A percentile compares a stretch with the other conserved stretches of the same genome.
phyloP scores from a whole-genome alignment of 2,797 vertebrate species.

The Hyperoplus immaculatus region DNA sequence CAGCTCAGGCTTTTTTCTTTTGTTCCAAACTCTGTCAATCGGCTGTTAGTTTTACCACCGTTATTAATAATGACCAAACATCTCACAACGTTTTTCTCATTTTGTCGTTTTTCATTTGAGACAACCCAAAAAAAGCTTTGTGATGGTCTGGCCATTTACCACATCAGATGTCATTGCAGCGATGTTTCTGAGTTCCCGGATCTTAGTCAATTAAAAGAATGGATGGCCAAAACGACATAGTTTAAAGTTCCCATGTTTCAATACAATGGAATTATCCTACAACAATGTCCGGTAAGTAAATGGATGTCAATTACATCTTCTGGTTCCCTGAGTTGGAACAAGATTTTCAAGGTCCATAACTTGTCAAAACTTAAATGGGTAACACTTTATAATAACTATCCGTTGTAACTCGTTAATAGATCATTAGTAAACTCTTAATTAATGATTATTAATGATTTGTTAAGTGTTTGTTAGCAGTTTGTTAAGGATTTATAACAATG shows the following conservation, averaged over 20 bases:
- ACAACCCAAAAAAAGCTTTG: not conserved
- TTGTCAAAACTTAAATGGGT: conserved; percentile 29
- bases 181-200: not conserved
- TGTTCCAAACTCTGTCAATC: not conserved
- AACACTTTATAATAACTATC: too few species aligned
- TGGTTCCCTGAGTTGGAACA: conserved; percentile 13
- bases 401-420: too few species aligned
- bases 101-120: not conserved
- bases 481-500: too few species aligned
- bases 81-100: not conserved
- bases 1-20: not conserved
- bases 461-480: too few species aligned
- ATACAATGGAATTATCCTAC: conserved; percentile 3
- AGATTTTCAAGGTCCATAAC: conserved; percentile 21
- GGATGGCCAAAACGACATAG: not conserved
- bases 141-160: not conserved
- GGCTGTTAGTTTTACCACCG: not conserved
- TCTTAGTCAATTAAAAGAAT: conserved; percentile 5
- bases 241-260: not conserved
- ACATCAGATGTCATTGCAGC: not conserved
- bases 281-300: conserved; percentile 18
- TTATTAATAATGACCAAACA: not conserved
- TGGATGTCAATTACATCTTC: not conserved
- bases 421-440: too few species aligned
- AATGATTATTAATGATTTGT: too few species aligned